phyloP scores from a whole-genome alignment of 1,140 invertebrate genomes.

The Rhyacophila brunnea region DNA sequence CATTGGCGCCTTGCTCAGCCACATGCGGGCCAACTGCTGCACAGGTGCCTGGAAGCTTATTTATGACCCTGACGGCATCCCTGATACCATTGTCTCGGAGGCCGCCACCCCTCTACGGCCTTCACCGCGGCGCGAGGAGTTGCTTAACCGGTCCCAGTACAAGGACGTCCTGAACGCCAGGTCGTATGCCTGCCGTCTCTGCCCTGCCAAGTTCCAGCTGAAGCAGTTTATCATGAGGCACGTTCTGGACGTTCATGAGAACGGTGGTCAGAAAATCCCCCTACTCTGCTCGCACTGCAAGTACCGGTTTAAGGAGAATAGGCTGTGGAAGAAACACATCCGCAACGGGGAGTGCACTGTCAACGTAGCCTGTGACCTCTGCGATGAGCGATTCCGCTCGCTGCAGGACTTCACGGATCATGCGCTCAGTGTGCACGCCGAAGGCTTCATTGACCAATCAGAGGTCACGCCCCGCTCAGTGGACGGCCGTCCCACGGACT shows the following conservation, averaged over 20 bases:
- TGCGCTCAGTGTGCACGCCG: conserved; percentile 47
- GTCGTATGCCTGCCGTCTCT: conserved; percentile 52
- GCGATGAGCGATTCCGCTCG: conserved; percentile 49
- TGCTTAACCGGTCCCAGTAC: conserved; percentile 43
- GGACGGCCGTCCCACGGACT: conserved; percentile 50
- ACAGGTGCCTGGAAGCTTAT: conserved; percentile 54
- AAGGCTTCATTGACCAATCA: conserved; percentile 40
- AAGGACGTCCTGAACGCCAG: conserved; percentile 53
- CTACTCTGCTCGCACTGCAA: conserved; percentile 49
- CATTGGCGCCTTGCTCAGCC: conserved; percentile 52
- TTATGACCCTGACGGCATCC: conserved; percentile 51
- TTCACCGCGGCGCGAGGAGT: conserved; percentile 8
- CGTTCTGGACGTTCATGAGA: conserved; percentile 52
- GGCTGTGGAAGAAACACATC: conserved; percentile 50
- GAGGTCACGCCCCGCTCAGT: conserved; percentile 47
- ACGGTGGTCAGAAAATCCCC: conserved; percentile 45
- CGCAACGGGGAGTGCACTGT: conserved; percentile 52
- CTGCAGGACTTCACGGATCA: conserved; percentile 54
- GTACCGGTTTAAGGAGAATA: conserved; percentile 47
- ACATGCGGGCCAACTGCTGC: conserved; percentile 52
- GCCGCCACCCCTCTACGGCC: conserved; percentile 30
- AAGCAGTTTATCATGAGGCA: conserved; percentile 56
- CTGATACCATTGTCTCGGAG: conserved; percentile 49
- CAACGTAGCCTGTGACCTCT: conserved; percentile 52
- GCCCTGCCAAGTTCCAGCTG: conserved; percentile 52